These are phyloP conservation scores for Nomada ferruginata DNA, from an alignment of 2,888 invertebrate species.

Conservation along the genomic window DNA sequence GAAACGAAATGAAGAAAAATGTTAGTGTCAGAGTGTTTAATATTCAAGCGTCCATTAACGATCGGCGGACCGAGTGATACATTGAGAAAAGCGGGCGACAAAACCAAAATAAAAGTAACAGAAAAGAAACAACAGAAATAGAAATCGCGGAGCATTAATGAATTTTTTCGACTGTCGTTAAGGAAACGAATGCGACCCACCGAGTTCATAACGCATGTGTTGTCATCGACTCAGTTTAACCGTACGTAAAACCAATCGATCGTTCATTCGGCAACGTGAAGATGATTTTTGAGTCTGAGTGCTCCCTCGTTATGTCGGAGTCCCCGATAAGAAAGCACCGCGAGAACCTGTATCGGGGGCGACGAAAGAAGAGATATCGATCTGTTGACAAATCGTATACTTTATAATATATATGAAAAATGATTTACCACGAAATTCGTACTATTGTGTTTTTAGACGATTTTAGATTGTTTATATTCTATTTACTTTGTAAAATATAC, in stretches of 20 bases:
- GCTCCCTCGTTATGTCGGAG: constrained; percentile 65
- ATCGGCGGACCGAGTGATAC: constrained; percentile 68
- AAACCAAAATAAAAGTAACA: not conserved
- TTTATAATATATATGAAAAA: constrained; percentile 76
- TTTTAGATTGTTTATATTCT: constrained; percentile 83
- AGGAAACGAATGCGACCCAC: constrained; percentile 38
- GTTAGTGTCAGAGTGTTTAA: not conserved
- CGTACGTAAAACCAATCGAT: constrained; percentile 31
- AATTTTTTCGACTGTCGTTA: constrained; percentile 57
- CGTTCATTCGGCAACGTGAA: constrained; percentile 60
- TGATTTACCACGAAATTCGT: constrained; percentile 80
- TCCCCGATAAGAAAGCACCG: constrained; percentile 38
- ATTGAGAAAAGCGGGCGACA: constrained; percentile 18
- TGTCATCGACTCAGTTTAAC: constrained; percentile 67
- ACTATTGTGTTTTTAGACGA: constrained; percentile 82
- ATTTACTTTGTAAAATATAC: constrained; percentile 84
- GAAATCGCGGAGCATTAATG: constrained; percentile 19
- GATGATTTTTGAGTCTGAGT: constrained; percentile 61
- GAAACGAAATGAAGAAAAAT: not conserved
- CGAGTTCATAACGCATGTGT: constrained; percentile 59
- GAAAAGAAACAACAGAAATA: constrained; percentile 1
- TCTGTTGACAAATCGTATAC: constrained; percentile 82
- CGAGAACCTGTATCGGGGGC: constrained; percentile 45
- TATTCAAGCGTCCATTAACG: constrained; percentile 67
- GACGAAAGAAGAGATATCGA: constrained; percentile 65